Percentiles rank a stretch among this genome's conserved stretches.
phyloP scores from a whole-genome alignment of 2,113 vertebrate genomes.

The Callopanchax toddi region DNA sequence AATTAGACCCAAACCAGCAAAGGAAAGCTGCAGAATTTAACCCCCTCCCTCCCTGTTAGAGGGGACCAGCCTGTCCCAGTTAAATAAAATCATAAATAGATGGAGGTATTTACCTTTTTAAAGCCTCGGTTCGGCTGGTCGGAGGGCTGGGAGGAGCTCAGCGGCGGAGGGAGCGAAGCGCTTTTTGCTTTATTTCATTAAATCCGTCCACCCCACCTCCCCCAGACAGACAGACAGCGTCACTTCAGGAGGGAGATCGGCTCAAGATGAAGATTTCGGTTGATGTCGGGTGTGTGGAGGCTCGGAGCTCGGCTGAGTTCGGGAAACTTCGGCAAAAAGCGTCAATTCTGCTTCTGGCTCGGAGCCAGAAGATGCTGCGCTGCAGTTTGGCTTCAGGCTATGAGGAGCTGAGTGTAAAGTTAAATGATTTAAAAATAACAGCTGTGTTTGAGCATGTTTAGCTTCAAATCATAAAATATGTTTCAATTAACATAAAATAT shows the following conservation, averaged over 20 bases:
- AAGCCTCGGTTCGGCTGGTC: slow-evolving; percentile 4
- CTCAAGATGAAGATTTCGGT: slow-evolving; percentile 51
- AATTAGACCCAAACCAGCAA: slow-evolving; percentile 28
- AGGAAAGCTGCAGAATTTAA: slow-evolving; percentile 65
- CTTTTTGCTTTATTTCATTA: slow-evolving; percentile 22
- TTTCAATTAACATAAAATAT: too few species aligned
- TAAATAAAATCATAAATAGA: slow-evolving; percentile 19
- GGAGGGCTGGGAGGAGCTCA: too few species aligned
- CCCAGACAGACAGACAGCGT: slow-evolving; percentile 16
- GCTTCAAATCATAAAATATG: too few species aligned
- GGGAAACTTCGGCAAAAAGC: slow-evolving; percentile 49
- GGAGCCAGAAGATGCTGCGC: slow-evolving; percentile 27
- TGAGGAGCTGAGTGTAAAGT: too few species aligned
- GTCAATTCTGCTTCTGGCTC: slow-evolving; percentile 6
- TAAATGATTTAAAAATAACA: too few species aligned
- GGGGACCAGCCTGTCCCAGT: neutral
- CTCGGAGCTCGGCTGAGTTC: slow-evolving; percentile 51
- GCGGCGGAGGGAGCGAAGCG: slow-evolving; percentile 9
- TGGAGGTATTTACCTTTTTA: slow-evolving; percentile 61
- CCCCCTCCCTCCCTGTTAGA: slow-evolving; percentile 35
- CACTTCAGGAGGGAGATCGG: slow-evolving; percentile 48
- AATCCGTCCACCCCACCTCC: slow-evolving; percentile 35
- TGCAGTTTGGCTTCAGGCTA: neutral
- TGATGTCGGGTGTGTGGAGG: slow-evolving; percentile 48
- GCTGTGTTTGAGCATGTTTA: too few species aligned